Base-by-base conservation (phyloP, 2,113 vertebrate species). In the Corythaixoides concolor region DNA sequence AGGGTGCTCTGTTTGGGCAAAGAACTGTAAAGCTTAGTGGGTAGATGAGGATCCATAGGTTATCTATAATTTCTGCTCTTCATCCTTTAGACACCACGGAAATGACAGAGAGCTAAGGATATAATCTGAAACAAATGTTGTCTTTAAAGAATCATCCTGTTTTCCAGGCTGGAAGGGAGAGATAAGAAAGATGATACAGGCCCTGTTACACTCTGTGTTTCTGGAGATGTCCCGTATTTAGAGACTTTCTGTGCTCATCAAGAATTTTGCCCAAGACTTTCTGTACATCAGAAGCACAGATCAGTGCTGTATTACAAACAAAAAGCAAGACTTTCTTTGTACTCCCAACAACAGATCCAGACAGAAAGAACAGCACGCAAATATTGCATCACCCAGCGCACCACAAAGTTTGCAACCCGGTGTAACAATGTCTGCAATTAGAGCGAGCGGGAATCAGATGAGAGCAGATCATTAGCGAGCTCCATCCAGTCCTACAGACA, bases 291-390 rank as follows among this genome's bases (percentile, higher is more conserved):
- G 45, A 75, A 49, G 64, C 39, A 78, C 52, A 75, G 79, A 90
- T 58, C 76, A 73, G 68, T 32, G 43, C 76, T 50, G 49, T 39
- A 69, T 21, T 53, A 75, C 80, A 88, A 95, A 86, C 52, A 75
- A 69, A 93, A 80, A 33, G 39, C 56, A 43, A 92, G 90, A 72
- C 90, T 85, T 43, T 80, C 50, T 90, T 93, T 95, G 86, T 75
- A 49, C 69, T 90, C 45, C 53, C 50, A 72, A 35, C 24, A 88
- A 41, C 4, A 2, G 73, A 52, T 50, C 59, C 81, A 82, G 87
- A 66, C 80, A 62, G 60, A 79, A 80, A 47, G 87, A 77, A 68
- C 58, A 87, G 86, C 59, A 55, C 69, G 50, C n/a, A 84, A 93
- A 67, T 50, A 74, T 47, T 2, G 1, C 8, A 5, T 74, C 78